Evolutionary conservation across 2,888 invertebrate species (phyloP).

Genomic region (Scelioninae gen. 1): DNA sequence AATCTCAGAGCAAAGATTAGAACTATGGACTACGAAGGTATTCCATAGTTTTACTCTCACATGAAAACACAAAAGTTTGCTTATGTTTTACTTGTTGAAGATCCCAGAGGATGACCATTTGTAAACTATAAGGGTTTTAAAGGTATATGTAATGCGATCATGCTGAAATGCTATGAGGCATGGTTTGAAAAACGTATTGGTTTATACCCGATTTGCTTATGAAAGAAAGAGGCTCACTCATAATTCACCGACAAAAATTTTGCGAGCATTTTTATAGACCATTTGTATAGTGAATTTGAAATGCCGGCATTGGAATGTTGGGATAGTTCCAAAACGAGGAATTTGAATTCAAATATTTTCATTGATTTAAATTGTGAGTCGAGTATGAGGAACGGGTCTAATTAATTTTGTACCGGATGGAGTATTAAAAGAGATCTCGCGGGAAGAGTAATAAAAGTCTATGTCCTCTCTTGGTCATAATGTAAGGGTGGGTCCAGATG

Average conservation of each 20-base stretch:
- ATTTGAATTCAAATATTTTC: constrained; percentile 24
- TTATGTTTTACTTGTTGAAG: constrained; percentile 17
- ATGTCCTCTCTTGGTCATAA: constrained; percentile 14
- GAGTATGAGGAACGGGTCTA: neutral
- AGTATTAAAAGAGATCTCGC: constrained; percentile 1
- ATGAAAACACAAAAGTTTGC: too few relatives aligned
- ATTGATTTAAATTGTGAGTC: constrained; percentile 10
- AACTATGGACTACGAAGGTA: too few relatives aligned
- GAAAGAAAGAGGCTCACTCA: neutral
- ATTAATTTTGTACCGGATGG: constrained; percentile 2
- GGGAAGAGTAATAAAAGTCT: constrained; percentile 16
- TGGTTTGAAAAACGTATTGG: constrained; percentile 16
- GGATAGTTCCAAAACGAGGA: constrained; percentile 35
- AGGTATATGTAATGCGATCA: constrained; percentile 5
- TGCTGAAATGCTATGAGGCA: constrained; percentile 10
- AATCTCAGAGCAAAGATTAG: too few relatives aligned
- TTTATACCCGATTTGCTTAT: neutral
- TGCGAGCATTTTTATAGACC: constrained; percentile 34
- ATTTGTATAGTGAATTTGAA: constrained; percentile 40
- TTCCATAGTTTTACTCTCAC: too few relatives aligned
- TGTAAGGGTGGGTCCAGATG: constrained; percentile 12
- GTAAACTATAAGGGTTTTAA: constrained; percentile 27
- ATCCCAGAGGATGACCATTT: constrained; percentile 41
- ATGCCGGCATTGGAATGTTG: constrained; percentile 45
- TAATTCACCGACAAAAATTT: constrained; percentile 14